phyloP scores from a whole-genome alignment of 2,888 invertebrate species.

The Ptilodon capucinus region DNA sequence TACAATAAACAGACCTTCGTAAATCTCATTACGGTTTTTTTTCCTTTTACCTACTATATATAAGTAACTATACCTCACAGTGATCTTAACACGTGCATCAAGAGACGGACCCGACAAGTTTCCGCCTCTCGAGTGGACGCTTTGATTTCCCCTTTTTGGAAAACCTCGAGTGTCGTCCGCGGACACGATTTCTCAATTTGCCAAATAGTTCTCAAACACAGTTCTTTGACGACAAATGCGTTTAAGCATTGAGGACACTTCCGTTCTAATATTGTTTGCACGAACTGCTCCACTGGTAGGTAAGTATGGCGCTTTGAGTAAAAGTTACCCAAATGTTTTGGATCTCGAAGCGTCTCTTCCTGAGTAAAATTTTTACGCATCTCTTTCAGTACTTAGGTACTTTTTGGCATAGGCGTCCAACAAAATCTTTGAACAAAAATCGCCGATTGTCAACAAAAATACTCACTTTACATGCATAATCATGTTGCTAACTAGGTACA shows the following conservation, averaged over 20 bases:
- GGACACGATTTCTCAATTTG: slow-evolving; percentile 72
- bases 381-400: no score
- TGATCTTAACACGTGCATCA: slow-evolving; percentile 3
- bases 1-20: no score
- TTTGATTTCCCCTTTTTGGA: slow-evolving; percentile 64
- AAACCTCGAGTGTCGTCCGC: slow-evolving; percentile 47
- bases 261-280: neutral
- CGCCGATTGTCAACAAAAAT: no score
- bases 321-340: neutral
- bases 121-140: slow-evolving; percentile 47
- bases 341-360: no score
- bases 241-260: slow-evolving; percentile 8
- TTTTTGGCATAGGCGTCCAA: no score
- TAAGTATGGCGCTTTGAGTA: neutral
- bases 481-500: no score
- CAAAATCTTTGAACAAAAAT: no score
- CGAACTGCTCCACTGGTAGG: neutral
- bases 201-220: slow-evolving; percentile 58
- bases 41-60: no score
- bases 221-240: slow-evolving; percentile 27
- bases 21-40: no score
- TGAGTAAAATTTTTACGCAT: no score
- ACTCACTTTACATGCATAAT: no score
- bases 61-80: neutral
- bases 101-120: slow-evolving; percentile 35